Base-by-base conservation (phyloP, 2,888 invertebrate genomes). In the Euproctis similis region DNA sequence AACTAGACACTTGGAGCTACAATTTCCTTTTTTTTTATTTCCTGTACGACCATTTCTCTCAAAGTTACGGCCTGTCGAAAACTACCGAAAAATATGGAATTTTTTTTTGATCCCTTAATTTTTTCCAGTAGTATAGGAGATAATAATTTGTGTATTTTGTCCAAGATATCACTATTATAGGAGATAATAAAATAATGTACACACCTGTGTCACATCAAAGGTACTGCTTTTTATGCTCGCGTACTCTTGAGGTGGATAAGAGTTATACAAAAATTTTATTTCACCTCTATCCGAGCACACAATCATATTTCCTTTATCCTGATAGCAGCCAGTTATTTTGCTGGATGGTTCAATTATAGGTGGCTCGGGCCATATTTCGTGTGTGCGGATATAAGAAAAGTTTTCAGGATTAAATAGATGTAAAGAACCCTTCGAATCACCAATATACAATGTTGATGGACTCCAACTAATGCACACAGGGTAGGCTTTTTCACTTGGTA, bases 261-360 rank as follows among this genome's bases (percentile, higher is more conserved):
- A 70, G 37, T 84, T 84, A 39, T 84, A 80, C 45, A 82, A 54
- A 43, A 82, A 80, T 34, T 78, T 80, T 1, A 85, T 74, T 53
- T 76, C 76, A 8, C 85, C 84, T 39, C 71, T 71, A 42, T 82
- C 80, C 20, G 82, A 84, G 50, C 78, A 78, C 3, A 76, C 57
- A 40, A 85, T 71, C 53, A 86, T 53, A 30, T 65, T 75, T 6
- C 77, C 81, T 30, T 66, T 53, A 27, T 65, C 73, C 50, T 85
- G 75, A 36, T 69, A 50, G 37, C 81, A 75, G 4, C 77, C 73
- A 24, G 73, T 76, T 34, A 85, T 71, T 43, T 84, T 85, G 44
- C 68, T 70, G 2, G 69, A 60, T 4, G 75, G 74, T 36, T 67
- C 61, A 25, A 53, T 69, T 11, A 66, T 48, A 7, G 67, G 62